Evolutionary conservation across 2,888 invertebrate genomes (phyloP).

Genomic region (Creontiades dilutus): DNA sequence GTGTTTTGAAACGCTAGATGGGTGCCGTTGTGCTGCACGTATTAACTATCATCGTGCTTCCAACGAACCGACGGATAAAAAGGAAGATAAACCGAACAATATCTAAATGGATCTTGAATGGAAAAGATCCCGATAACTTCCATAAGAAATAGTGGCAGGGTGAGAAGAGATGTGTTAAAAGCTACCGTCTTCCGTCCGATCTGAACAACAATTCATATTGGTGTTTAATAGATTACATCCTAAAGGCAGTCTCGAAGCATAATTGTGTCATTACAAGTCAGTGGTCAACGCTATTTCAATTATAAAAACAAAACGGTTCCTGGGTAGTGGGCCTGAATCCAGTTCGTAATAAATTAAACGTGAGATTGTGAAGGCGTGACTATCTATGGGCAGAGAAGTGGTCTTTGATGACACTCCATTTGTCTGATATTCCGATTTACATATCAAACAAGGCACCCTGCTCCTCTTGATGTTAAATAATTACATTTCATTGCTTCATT

Average conservation of each 20-base stretch:
- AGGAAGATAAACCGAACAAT: not conserved
- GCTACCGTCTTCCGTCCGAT: not conserved
- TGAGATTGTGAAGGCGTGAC: slow-evolving; percentile 55
- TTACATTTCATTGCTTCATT: slow-evolving; percentile 40
- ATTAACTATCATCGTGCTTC: no score
- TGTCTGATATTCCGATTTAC: slow-evolving; percentile 58
- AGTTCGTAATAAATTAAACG: slow-evolving; percentile 54
- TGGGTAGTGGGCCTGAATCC: not conserved
- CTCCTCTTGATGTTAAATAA: slow-evolving; percentile 23
- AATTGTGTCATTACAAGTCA: slow-evolving; percentile 64
- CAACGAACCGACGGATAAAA: not conserved
- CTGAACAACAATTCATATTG: slow-evolving; percentile 19
- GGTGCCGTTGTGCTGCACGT: no score
- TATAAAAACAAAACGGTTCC: slow-evolving; percentile 67
- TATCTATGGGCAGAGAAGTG: slow-evolving; percentile 41
- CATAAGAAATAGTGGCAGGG: not conserved
- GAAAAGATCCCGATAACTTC: not conserved
- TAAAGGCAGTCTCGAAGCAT: not conserved
- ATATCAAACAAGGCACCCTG: slow-evolving; percentile 55
- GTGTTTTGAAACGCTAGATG: no score
- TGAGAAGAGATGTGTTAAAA: slow-evolving; percentile 9
- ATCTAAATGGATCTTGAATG: not conserved
- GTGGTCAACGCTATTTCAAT: slow-evolving; percentile 66
- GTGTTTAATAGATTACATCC: slow-evolving; percentile 45
- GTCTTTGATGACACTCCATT: slow-evolving; percentile 64